phyloP scores from a whole-genome alignment of 2,113 vertebrate genomes.

The Melozone crissalis region DNA sequence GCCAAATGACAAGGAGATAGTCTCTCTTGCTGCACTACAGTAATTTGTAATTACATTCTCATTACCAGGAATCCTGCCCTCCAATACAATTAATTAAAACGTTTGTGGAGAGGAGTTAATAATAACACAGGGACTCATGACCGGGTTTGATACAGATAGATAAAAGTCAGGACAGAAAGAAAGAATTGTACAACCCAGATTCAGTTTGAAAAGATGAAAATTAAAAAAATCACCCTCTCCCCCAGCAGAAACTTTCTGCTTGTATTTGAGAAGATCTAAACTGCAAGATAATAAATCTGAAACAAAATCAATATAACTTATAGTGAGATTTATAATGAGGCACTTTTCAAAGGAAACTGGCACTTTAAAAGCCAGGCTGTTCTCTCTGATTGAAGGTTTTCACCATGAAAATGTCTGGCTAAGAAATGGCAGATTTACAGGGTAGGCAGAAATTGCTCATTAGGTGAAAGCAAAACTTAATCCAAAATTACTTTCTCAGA shows the following conservation, averaged over 20 bases:
- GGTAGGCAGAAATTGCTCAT: background rate
- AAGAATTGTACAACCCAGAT: background rate
- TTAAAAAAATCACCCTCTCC: background rate
- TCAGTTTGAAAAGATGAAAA: background rate
- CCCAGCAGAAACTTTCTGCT: background rate
- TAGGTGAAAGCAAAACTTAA: constrained; percentile 27
- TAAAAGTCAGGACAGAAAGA: background rate
- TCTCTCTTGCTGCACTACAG: background rate
- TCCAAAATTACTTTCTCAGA: background rate
- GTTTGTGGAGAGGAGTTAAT: background rate
- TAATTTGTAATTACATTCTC: background rate
- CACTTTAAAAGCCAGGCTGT: background rate
- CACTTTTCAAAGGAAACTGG: background rate
- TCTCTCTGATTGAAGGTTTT: constrained; percentile 17
- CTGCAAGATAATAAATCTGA: background rate
- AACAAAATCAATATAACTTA: background rate
- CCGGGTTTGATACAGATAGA: background rate
- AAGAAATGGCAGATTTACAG: constrained; percentile 1
- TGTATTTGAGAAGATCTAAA: constrained; percentile 11
- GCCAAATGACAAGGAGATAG: background rate
- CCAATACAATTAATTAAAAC: background rate
- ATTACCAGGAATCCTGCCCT: background rate
- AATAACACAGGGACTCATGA: background rate
- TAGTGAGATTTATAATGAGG: constrained; percentile 16
- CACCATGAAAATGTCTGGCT: background rate